These are phyloP conservation scores for Gymnocephalus cernua DNA, from an alignment of 2,113 vertebrate species.

Conservation along the genomic window DNA sequence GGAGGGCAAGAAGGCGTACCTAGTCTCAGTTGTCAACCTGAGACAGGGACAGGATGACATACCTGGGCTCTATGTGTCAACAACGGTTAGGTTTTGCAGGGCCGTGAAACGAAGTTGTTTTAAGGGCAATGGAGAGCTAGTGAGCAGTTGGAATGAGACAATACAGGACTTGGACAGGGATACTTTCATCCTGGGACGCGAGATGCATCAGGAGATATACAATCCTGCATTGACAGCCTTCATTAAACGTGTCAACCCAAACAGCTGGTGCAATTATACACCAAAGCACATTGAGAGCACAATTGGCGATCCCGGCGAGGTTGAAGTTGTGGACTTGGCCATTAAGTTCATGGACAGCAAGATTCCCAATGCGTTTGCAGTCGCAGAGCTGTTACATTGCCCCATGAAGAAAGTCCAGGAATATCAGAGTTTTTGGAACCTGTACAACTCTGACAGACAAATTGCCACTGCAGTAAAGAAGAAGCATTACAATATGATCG, in stretches of 20 bases:
- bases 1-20: not conserved
- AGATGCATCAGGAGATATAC: constrained; percentile 4
- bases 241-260: not conserved
- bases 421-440: not conserved
- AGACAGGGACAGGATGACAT: not conserved
- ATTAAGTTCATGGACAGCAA: not conserved
- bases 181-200: not conserved
- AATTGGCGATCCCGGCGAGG: not conserved
- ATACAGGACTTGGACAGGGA: not conserved
- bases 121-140: not conserved
- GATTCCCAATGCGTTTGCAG: not conserved
- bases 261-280: not conserved
- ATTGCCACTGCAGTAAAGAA: not conserved
- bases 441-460: not conserved
- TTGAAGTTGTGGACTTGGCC: not conserved
- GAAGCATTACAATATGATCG: not conserved
- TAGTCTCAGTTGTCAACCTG: not conserved
- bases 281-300: not conserved
- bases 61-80: not conserved
- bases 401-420: not conserved
- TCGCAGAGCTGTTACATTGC: not conserved
- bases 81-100: not conserved
- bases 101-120: not conserved
- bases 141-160: not conserved
- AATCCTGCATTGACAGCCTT: not conserved